phyloP scores from a whole-genome alignment of 2,888 invertebrate species.

The Apodemia hepburni region DNA sequence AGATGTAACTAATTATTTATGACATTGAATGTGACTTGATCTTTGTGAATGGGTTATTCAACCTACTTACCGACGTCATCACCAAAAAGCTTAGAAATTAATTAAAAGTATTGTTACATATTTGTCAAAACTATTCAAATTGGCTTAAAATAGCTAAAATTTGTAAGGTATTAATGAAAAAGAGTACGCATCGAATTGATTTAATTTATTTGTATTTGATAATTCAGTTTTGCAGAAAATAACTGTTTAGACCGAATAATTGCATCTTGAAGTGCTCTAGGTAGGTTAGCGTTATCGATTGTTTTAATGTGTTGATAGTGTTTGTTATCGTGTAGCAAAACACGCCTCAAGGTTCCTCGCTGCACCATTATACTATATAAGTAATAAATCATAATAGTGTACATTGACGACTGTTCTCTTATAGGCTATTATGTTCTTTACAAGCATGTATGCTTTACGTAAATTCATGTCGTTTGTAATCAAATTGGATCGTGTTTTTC shows the following conservation, averaged over 20 bases:
- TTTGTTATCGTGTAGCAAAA: constrained; percentile 10
- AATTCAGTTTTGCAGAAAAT: background rate
- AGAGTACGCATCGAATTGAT: no score
- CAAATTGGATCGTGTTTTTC: constrained; percentile 6
- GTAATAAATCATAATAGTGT: constrained; percentile 6
- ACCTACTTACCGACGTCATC: no score
- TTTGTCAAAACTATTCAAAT: no score
- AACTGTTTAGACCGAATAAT: background rate
- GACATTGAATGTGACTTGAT: no score
- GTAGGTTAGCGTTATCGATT: background rate
- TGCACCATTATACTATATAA: background rate
- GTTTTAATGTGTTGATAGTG: constrained; percentile 9
- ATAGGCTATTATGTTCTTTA: constrained; percentile 6
- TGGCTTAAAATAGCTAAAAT: no score
- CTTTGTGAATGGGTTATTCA: no score
- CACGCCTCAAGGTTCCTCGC: constrained; percentile 3
- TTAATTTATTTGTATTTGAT: no score
- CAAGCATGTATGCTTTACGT: background rate
- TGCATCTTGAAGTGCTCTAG: background rate
- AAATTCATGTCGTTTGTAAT: background rate
- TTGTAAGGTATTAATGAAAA: no score
- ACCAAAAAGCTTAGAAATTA: no score
- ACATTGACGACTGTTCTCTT: constrained; percentile 5
- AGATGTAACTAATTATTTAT: no score
- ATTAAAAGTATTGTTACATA: no score